Conservation (phyloP, 2,797 vertebrate species). For the Coregonus sp. region DNA sequence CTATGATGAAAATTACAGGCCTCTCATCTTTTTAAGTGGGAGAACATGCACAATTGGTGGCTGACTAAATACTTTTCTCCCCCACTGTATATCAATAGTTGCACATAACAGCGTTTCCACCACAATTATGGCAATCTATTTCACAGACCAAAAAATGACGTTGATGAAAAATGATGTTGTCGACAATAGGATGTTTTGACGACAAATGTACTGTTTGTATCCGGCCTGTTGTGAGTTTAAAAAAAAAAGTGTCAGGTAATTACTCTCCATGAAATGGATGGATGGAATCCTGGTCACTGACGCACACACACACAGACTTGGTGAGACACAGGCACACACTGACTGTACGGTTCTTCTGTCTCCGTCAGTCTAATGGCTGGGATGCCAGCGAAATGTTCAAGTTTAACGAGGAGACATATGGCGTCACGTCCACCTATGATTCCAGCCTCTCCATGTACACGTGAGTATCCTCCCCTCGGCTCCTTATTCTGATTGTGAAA, state of each 20-base stretch:
- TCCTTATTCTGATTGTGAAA: background rate
- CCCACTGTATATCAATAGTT: too few species aligned
- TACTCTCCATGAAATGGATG: background rate
- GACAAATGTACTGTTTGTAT: background rate
- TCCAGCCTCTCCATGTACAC: constrained; percentile 87
- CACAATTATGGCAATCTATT: too few species aligned
- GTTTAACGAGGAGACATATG: constrained; percentile 86
- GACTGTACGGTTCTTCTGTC: background rate
- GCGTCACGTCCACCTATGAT: constrained; percentile 87
- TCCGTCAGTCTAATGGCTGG: constrained; percentile 84
- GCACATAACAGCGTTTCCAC: too few species aligned
- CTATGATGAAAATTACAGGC: too few species aligned
- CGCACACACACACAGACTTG: too few species aligned
- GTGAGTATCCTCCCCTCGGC: constrained; percentile 66
- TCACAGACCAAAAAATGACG: too few species aligned
- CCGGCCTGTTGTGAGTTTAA: background rate
- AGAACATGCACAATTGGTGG: too few species aligned
- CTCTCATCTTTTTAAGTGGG: too few species aligned
- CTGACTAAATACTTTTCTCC: too few species aligned
- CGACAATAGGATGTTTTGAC: too few species aligned
- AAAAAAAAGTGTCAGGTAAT: background rate
- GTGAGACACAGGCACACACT: background rate
- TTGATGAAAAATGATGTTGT: too few species aligned
- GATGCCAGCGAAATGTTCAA: constrained; percentile 90
- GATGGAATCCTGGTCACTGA: background rate